Evolutionary conservation across 2,888 invertebrate genomes (phyloP).

Genomic region (Erebia epiphron): DNA sequence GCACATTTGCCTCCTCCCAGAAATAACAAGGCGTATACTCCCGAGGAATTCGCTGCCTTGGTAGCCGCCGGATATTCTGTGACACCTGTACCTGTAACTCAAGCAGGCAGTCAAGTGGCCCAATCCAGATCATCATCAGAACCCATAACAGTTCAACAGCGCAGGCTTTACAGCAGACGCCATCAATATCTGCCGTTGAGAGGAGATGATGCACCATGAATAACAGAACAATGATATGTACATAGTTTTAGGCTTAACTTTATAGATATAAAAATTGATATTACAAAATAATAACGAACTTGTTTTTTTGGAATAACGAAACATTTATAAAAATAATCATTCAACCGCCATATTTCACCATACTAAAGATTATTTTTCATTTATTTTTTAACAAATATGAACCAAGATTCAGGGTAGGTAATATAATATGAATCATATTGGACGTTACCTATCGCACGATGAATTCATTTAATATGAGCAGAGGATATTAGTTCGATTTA

Average conservation of each 20-base stretch:
- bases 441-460: neutral
- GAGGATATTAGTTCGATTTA: neutral
- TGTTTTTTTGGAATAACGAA: conserved; percentile 10
- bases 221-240: conserved; percentile 53
- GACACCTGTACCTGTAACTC: conserved; percentile 74
- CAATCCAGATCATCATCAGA: conserved; percentile 70
- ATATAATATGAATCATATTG: neutral
- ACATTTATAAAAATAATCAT: neutral
- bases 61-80: conserved; percentile 78
- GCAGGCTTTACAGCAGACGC: conserved; percentile 54
- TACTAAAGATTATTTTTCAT: neutral
- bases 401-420: too few species aligned
- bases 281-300: conserved; percentile 23
- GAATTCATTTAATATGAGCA: too few species aligned
- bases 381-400: neutral
- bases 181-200: conserved; percentile 73
- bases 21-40: conserved; percentile 78
- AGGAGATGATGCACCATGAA: conserved; percentile 75
- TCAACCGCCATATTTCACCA: neutral
- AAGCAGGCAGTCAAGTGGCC: conserved; percentile 57
- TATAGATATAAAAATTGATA: conserved; percentile 56
- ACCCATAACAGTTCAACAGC: conserved; percentile 50
- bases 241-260: conserved; percentile 60
- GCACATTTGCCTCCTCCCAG: conserved; percentile 76
- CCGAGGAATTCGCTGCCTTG: conserved; percentile 76